Evolutionary conservation across 2,888 invertebrate genomes (phyloP), one percentile per base, ranked within the genome.

Genomic region (Drosophila greeni): DNA sequence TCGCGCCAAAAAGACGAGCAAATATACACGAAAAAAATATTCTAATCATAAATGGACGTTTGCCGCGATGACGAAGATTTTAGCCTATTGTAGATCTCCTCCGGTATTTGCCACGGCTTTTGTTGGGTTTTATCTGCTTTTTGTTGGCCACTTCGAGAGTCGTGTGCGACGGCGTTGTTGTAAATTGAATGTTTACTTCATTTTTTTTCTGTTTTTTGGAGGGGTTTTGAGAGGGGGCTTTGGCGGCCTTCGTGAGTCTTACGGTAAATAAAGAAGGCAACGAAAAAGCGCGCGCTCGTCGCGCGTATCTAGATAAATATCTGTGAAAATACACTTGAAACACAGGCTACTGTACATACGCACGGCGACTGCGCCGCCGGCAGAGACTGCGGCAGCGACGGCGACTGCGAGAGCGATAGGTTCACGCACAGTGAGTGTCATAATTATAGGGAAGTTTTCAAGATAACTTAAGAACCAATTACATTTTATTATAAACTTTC

Each of bases 301-400:
- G 80, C 73, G 81, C 81, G 66, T 80, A 76, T 77, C 82, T 75
- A 75, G 81, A 80, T 77, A 80, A 74, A 76, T 82, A 79, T 84
- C 74, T 75, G 67, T 75, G 73, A 73, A 84, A 77, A 79, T 74
- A 82, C 83, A 75, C 76, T 81, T 73, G 73, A 81, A 73, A 73
- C 67, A 74, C 70, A 73, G 54, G 86, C 85, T 85, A 85, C 86
- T 81, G 84, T 79, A 78, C 75, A 66, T 76, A 78, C 76, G 77
- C 74, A 68, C 36, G 34, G 67, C 73, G 43, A 43, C 51, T 62
- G 79, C 81, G 69, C 64, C 61, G 77, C 29, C 26, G 51, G 43
- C 67, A 62, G 64, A 64, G 67, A 66, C 47, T 61, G 43, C 60
- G 60, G 40, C 57, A 0, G 58, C 12, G 20, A 56, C 49, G 68